Evolutionary conservation across 2,797 vertebrate species (phyloP).

Genomic region (Caiman crocodilus): DNA sequence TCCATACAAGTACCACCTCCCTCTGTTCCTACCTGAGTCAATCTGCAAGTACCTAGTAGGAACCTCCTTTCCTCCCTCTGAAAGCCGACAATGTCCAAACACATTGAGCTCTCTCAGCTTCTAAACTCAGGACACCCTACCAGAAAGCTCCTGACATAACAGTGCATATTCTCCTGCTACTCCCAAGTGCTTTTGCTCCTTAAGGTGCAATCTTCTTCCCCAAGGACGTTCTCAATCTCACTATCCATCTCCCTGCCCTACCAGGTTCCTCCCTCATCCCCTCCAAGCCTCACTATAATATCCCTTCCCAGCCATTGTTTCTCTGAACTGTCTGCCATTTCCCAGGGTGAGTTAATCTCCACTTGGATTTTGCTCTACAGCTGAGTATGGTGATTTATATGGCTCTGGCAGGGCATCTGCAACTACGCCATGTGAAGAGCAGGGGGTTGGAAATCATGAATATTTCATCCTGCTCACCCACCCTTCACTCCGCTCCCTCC

Average conservation of each 20-base stretch:
- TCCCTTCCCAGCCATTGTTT: background rate
- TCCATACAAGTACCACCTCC: too few species aligned
- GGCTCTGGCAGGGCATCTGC: background rate
- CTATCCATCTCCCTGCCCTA: background rate
- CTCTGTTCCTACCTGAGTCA: too few species aligned
- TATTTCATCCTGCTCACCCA: background rate
- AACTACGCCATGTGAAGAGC: background rate
- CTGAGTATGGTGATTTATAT: background rate
- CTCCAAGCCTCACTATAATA: accelerated
- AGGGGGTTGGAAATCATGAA: constrained; percentile 5
- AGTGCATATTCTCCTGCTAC: too few species aligned
- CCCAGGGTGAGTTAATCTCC: background rate
- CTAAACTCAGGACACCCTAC: too few species aligned
- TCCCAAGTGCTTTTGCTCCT: background rate
- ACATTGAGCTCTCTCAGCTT: too few species aligned
- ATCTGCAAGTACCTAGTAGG: too few species aligned
- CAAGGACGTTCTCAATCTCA: background rate
- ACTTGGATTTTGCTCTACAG: background rate
- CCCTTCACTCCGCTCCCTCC: background rate
- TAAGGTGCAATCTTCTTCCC: background rate
- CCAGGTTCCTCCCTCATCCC: too few species aligned
- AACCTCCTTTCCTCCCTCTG: too few species aligned
- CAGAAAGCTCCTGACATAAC: too few species aligned
- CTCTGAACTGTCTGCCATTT: accelerated
- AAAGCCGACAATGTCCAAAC: too few species aligned